Conservation (phyloP, 2,113 vertebrate genomes). For the Pungitius pungitius region DNA sequence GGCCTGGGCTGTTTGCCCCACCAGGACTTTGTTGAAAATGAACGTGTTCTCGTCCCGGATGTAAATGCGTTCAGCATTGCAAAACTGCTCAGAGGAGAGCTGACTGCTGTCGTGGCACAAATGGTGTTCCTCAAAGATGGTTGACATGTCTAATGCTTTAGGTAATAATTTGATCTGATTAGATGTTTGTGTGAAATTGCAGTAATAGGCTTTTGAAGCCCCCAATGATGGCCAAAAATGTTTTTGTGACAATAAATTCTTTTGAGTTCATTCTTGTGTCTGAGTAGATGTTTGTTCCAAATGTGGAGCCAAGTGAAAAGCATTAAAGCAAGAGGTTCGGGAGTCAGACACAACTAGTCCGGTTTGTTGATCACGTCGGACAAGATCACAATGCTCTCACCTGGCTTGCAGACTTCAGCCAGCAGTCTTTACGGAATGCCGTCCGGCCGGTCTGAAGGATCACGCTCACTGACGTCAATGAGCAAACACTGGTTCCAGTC, state of each 20-base stretch:
- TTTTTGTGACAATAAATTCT: background rate
- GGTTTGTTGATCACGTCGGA: no score
- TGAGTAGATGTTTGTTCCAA: no score
- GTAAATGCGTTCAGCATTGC: slow-evolving; percentile 78
- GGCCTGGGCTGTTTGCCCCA: slow-evolving; percentile 81
- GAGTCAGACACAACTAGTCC: no score
- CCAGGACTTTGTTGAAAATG: slow-evolving; percentile 85
- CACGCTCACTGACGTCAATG: slow-evolving; percentile 85
- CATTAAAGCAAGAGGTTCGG: background rate
- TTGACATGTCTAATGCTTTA: slow-evolving; percentile 76
- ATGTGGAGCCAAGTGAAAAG: background rate
- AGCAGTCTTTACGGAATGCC: slow-evolving; percentile 84
- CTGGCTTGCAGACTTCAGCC: slow-evolving; percentile 87
- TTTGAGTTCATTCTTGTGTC: no score
- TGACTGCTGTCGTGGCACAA: slow-evolving; percentile 80
- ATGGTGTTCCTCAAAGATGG: slow-evolving; percentile 90
- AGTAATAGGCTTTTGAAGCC: background rate
- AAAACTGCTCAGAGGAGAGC: slow-evolving; percentile 71
- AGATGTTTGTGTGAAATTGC: background rate
- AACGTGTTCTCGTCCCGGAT: slow-evolving; percentile 89
- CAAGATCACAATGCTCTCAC: slow-evolving; percentile 73
- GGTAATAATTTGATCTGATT: background rate
- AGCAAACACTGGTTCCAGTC: slow-evolving; percentile 79
- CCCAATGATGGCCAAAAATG: background rate
- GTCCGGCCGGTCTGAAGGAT: slow-evolving; percentile 82